These are phyloP conservation scores for Bombus affinis DNA, from an alignment of 1,140 invertebrate genomes.

Conservation along the genomic window DNA sequence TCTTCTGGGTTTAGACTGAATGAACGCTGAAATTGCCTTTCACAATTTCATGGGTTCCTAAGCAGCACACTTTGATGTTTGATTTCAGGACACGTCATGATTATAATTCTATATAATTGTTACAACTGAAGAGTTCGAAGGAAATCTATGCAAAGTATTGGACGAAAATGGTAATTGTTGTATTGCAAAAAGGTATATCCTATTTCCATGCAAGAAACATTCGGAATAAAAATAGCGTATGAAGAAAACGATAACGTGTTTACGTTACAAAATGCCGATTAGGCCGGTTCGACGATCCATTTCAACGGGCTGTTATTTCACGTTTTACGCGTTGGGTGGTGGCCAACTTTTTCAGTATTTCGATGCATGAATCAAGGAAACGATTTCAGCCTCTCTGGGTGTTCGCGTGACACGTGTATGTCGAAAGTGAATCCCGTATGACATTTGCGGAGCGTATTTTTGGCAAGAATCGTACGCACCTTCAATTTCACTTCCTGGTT, in stretches of 20 bases:
- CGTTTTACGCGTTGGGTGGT: conserved; percentile 61
- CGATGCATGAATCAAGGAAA: conserved; percentile 56
- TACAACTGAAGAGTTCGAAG: too few relatives aligned
- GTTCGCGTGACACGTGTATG: conserved; percentile 48
- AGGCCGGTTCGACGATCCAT: conserved; percentile 52
- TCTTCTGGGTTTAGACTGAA: background rate
- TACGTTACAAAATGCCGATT: conserved; percentile 64
- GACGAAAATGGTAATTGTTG: too few relatives aligned
- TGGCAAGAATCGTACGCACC: conserved; percentile 31
- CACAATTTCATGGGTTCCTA: background rate
- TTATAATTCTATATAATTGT: background rate
- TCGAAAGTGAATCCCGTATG: conserved; percentile 35
- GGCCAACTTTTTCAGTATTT: conserved; percentile 60
- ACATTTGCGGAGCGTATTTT: conserved; percentile 20
- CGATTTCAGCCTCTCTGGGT: conserved; percentile 26
- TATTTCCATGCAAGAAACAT: background rate
- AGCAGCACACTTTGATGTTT: background rate
- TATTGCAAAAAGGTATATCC: background rate
- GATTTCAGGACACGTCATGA: background rate
- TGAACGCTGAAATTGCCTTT: background rate
- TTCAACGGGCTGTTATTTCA: conserved; percentile 66
- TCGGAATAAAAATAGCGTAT: background rate
- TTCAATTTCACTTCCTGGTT: conserved; percentile 32
- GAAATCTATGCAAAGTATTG: background rate
- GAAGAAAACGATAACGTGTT: conserved; percentile 43